Conservation (phyloP, 1,140 invertebrate species). For the Metaphire vulgaris region DNA sequence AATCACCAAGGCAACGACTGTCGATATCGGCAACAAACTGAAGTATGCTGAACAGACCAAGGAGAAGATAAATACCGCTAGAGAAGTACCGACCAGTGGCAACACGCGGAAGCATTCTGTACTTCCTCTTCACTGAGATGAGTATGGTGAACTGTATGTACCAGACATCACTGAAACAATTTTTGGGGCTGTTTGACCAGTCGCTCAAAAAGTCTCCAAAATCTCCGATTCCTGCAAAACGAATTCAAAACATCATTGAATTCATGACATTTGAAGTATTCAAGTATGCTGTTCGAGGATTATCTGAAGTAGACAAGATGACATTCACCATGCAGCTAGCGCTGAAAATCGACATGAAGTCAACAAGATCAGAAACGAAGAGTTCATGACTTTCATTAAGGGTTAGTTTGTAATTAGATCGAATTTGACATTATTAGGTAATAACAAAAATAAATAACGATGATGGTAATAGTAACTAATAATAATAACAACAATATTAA, state of each 20-base stretch:
- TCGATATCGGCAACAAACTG: slow-evolving; percentile 89
- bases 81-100: slow-evolving; percentile 92
- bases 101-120: slow-evolving; percentile 82
- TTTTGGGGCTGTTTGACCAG: slow-evolving; percentile 20
- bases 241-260: slow-evolving; percentile 81
- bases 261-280: slow-evolving; percentile 88
- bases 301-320: slow-evolving; percentile 87
- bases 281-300: slow-evolving; percentile 80
- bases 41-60: slow-evolving; percentile 83
- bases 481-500: no score
- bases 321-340: slow-evolving; percentile 90
- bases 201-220: slow-evolving; percentile 62
- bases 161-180: slow-evolving; percentile 31
- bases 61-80: slow-evolving; percentile 81
- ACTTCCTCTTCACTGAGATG: slow-evolving; percentile 96
- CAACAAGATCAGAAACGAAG: slow-evolving; percentile 69
- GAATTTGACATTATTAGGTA: no score
- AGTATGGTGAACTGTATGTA: slow-evolving; percentile 94
- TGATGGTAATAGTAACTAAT: no score
- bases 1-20: slow-evolving; percentile 79
- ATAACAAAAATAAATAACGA: no score
- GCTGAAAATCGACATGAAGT: slow-evolving; percentile 80
- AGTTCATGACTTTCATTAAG: slow-evolving; percentile 93
- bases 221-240: slow-evolving; percentile 72
- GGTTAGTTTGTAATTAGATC: no score